Conservation (phyloP, 1,140 invertebrate species). For the Lucilia cuprina region DNA sequence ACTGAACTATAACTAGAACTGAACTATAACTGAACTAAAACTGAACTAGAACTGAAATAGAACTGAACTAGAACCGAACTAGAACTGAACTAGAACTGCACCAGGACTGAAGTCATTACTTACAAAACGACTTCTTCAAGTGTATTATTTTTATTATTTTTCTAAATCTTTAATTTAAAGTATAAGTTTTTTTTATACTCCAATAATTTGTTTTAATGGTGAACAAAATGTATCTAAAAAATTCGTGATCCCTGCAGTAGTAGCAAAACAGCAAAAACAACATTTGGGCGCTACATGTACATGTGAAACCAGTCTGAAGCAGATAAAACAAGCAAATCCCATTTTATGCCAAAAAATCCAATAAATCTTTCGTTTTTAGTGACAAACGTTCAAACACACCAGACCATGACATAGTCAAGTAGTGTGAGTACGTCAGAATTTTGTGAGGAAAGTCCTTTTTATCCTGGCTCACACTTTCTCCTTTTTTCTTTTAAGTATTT, state of each 20-base stretch:
- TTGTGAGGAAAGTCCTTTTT: not conserved
- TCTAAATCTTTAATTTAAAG: not conserved
- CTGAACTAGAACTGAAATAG: no score
- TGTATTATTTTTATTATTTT: not conserved
- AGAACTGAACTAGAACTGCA: no score
- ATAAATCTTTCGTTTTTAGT: conserved; percentile 2
- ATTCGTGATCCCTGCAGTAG: not conserved
- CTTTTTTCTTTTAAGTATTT: no score
- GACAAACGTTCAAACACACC: not conserved
- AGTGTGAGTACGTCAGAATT: not conserved
- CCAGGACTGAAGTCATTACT: no score
- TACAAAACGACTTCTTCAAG: no score
- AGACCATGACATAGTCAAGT: not conserved
- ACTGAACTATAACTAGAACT: no score
- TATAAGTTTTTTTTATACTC: not conserved
- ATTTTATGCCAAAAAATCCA: conserved; percentile 11
- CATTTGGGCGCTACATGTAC: no score
- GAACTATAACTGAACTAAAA: no score
- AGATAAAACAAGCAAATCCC: conserved; percentile 14
- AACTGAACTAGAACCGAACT: no score
- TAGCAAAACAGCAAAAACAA: no score
- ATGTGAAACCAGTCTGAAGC: not conserved
- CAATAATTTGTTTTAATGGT: not conserved
- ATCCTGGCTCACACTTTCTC: not conserved
- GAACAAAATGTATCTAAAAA: not conserved